Conservation (phyloP, 1,140 invertebrate species). For the Nasonia longicornis region DNA sequence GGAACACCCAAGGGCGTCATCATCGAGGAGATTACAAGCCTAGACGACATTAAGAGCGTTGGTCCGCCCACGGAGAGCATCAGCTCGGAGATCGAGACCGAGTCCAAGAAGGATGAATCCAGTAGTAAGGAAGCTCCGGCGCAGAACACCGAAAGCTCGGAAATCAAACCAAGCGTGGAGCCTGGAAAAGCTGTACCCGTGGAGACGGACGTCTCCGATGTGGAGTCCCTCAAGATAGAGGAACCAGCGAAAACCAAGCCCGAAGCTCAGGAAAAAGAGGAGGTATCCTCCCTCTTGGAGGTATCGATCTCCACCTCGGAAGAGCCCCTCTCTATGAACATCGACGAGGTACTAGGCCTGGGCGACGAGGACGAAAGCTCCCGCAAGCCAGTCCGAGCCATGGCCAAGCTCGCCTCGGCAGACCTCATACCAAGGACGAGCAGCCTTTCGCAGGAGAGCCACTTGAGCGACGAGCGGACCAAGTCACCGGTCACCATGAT, state of each 20-base stretch:
- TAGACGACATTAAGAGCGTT: conserved; percentile 42
- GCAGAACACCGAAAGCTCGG: neutral
- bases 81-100: neutral
- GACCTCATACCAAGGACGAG: neutral
- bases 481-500: conserved; percentile 50
- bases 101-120: too few species aligned
- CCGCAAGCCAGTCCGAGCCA: neutral
- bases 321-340: conserved; percentile 43
- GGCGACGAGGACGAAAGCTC: conserved; percentile 45
- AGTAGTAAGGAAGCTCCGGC: too few species aligned
- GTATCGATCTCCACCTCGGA: neutral
- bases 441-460: conserved; percentile 48
- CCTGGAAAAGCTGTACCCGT: too few species aligned
- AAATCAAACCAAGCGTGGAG: neutral
- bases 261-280: neutral
- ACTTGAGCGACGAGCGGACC: conserved; percentile 41
- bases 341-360: conserved; percentile 49
- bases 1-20: conserved; percentile 51
- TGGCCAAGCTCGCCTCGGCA: neutral
- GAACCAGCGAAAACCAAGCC: neutral
- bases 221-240: too few species aligned
- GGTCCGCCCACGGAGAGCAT: neutral
- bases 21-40: conserved; percentile 62
- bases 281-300: neutral
- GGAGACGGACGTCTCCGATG: too few species aligned